A percentile compares a stretch with the other conserved stretches of the same genome.
Evolutionary conservation across 2,888 invertebrate genomes (phyloP).

Genomic region (Caenorhabditis afra): DNA sequence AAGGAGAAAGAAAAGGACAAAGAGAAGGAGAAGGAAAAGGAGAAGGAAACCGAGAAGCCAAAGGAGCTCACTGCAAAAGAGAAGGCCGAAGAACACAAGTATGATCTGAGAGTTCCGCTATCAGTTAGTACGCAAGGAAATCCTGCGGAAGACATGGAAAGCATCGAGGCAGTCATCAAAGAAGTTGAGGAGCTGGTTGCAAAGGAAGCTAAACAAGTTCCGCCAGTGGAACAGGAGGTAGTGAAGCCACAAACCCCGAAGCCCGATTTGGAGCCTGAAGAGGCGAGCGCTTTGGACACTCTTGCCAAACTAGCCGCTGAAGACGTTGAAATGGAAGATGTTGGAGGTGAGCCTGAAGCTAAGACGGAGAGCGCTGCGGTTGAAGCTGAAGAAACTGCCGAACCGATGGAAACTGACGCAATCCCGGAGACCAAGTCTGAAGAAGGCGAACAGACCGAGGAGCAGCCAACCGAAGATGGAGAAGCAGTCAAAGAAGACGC

Average conservation of each 20-base stretch:
- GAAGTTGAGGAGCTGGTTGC: background rate
- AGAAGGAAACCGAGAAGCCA: background rate
- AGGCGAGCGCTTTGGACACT: background rate
- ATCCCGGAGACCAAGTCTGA: background rate
- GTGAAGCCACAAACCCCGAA: no score
- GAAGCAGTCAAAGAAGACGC: background rate
- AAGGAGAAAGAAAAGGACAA: slow-evolving; percentile 7
- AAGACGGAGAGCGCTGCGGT: background rate
- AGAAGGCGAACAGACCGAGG: background rate
- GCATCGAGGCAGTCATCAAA: background rate
- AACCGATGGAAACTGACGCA: background rate
- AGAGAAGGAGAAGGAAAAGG: slow-evolving; percentile 2
- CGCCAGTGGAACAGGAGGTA: no score
- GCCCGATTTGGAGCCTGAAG: background rate
- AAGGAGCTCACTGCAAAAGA: slow-evolving; percentile 7
- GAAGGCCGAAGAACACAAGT: slow-evolving; percentile 1
- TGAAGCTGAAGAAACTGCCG: background rate
- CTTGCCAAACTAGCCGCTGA: background rate
- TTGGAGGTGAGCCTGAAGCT: background rate
- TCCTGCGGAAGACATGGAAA: background rate
- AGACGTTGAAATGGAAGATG: background rate
- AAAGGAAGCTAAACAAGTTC: background rate
- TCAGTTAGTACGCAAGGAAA: background rate
- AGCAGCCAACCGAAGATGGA: background rate
- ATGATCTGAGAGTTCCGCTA: background rate